Evolutionary conservation across 2,797 vertebrate genomes (phyloP), one percentile per base, ranked within the genome.

Genomic region (Balearica regulorum): DNA sequence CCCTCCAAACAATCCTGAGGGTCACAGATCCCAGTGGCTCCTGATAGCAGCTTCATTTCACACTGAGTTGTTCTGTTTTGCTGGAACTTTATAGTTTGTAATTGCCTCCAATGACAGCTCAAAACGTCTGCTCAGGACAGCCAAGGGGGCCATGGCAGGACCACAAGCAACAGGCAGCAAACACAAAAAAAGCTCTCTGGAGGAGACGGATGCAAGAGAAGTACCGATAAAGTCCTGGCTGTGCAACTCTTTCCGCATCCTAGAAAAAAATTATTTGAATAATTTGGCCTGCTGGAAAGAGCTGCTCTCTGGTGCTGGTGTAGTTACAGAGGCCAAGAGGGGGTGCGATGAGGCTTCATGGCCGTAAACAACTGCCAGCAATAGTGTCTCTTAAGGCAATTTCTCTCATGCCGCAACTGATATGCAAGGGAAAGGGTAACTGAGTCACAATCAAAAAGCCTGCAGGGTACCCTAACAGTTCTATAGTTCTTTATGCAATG

Each of bases 41-140:
- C 53, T 46, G 24, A 48, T 4, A 46, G 53, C 37, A 73, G 31
- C 61, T 65, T 94, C 9, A 22, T 88, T 86, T 71, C 46, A 65
- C 44, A 33, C 22, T 13, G 44, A 86, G 16, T 60, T 89, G 4
- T 20, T 83, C 19, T 46, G 12, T 43, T 91, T 80, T 89, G n/a
- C 48, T 60, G 48, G 5, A 85, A 13, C 39, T 83, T 64, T 55
- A 20, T 48, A 54, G 20, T 72, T 87, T 48, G 41, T 73, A 33
- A 49, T 29, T 90, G 24, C 33, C 35, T 91, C 51, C 43, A 41
- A 11, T 9, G 64, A 46, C n/a, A 82, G 29, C 53, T 68, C 53
- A 77, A 68, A 93, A 46, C 61, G 65, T 77, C 84, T 93, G 57
- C 61, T 83, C 39, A 31, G 57, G 58, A 13, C 57, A 85, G 68